Conservation (phyloP, 2,888 invertebrate species). For the Julus scanicus region DNA sequence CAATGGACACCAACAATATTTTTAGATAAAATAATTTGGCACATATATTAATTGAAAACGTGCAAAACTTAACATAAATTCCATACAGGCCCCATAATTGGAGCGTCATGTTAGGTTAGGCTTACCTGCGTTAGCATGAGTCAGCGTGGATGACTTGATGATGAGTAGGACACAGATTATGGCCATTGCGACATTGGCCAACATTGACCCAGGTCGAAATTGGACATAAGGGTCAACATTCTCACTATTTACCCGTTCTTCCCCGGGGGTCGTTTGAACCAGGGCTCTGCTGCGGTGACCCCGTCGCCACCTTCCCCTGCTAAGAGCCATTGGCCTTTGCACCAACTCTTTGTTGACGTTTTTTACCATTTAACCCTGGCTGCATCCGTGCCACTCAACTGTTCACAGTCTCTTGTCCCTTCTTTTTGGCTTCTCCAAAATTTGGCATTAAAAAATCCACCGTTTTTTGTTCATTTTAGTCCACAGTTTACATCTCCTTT, state of each 20-base stretch:
- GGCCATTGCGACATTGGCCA: slow-evolving; percentile 8
- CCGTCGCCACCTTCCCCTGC: background rate
- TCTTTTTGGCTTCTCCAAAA: background rate
- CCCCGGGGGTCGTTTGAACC: background rate
- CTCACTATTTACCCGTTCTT: background rate
- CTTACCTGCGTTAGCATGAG: background rate
- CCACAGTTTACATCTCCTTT: too few species aligned
- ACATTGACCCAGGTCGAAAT: background rate
- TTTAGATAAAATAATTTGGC: too few species aligned
- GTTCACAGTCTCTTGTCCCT: too few species aligned
- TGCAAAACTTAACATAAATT: too few species aligned
- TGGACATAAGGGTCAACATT: background rate
- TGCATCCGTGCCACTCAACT: too few species aligned
- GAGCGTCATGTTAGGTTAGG: background rate
- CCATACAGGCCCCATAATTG: background rate
- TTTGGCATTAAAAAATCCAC: too few species aligned
- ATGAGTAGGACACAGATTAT: background rate
- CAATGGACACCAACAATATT: too few species aligned
- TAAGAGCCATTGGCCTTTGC: background rate
- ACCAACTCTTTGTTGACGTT: slow-evolving; percentile 3
- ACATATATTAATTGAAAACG: too few species aligned
- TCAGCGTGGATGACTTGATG: slow-evolving; percentile 19
- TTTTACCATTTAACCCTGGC: background rate
- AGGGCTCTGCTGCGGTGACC: background rate
- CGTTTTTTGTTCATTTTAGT: too few species aligned